Base-by-base conservation (phyloP, 2,797 vertebrate species). In the Melanotaenia nigrans region DNA sequence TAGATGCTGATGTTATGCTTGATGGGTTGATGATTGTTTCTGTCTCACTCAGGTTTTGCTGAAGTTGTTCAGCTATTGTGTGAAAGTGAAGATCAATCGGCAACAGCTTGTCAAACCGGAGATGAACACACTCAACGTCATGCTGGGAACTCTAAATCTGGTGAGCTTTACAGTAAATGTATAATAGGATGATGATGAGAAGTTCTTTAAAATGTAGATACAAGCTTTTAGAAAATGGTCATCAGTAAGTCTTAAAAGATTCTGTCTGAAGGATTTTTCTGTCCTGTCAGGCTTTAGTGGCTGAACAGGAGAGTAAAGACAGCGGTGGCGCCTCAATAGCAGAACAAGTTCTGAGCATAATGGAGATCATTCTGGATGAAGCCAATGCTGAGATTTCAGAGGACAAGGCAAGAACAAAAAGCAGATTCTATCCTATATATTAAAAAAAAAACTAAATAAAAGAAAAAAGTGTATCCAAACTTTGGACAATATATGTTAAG, bases 101-200 rank as follows among this genome's bases (percentile, higher is more conserved):
- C 97, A 99, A 85, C 98, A 99, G 90, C 87, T 99, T 75, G 96
- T 99, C 77, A 98, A 96, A 85, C 96, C 96, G 0, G 98, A 99
- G 92, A 99, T 99, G 98, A 99, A 99, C 94, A 99, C 98, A 0
- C 88, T 99, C 78, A 99, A 99, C 9, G 98, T 99, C 87, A 99
- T 99, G 98, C 93, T 99, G 89, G 98, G 98, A 60, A 99, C 98
- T 2, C 94, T 99, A 1, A 99, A 99, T 92, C 84, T 99, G 95
- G 98, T 99, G 87, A 92, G 94, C 56, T 2, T 30, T 33, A 14
- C 24, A n/a, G 2, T 56, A 14, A 56, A 1, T 55, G 38, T 3
- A 54, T 56, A 14, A 51, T 28, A 5, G 16, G 14, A 42, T 36
- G 13, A 20, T 65, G 7, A 14, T 49, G 28, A 49, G 0, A 11